Percentiles rank a stretch among this genome's conserved stretches.
Evolutionary conservation across 1,140 invertebrate genomes (phyloP).

Genomic region (Microplitis mediator): DNA sequence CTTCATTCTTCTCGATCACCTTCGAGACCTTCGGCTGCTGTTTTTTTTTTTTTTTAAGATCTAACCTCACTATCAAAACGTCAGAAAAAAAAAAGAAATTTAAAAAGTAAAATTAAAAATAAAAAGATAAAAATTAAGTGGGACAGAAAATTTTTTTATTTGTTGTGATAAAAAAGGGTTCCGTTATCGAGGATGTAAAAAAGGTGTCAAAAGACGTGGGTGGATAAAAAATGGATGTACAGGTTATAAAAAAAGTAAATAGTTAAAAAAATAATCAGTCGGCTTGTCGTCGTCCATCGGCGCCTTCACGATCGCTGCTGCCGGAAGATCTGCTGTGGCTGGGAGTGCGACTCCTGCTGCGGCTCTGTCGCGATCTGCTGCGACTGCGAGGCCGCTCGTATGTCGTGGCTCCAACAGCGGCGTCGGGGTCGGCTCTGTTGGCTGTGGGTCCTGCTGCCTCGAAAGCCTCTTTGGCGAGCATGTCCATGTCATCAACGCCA

Average conservation of each 20-base stretch:
- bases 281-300: conserved; percentile 21
- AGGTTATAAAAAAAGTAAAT: conserved; percentile 11
- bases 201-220: conserved; percentile 7
- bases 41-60: conserved; percentile 3
- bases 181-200: conserved; percentile 14
- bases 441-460: conserved; percentile 19
- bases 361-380: conserved; percentile 24
- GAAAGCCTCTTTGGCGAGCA: conserved; percentile 21
- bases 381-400: conserved; percentile 32
- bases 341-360: conserved; percentile 27
- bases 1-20: not conserved
- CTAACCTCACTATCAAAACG: no score
- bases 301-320: conserved; percentile 39
- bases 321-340: conserved; percentile 41
- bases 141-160: no score
- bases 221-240: conserved; percentile 1
- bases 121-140: not conserved
- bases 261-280: conserved; percentile 23
- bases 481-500: conserved; percentile 26
- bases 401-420: conserved; percentile 1
- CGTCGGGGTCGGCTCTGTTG: not conserved
- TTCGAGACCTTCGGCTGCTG: not conserved
- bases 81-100: no score
- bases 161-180: not conserved
- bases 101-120: not conserved